phyloP scores from a whole-genome alignment of 2,797 vertebrate species.

The Neostethus bicornis region DNA sequence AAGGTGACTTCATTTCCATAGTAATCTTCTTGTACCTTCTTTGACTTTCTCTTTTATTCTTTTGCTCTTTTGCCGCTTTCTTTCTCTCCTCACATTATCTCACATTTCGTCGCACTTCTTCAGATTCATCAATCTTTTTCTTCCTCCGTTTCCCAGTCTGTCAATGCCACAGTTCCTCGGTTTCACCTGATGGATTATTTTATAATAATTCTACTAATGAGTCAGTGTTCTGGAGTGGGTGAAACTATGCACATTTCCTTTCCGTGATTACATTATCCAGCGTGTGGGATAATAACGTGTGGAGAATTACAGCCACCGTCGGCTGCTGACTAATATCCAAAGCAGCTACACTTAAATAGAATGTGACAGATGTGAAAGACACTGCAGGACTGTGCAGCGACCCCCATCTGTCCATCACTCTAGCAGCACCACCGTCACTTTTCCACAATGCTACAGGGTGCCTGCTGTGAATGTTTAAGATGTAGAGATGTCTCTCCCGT shows the following conservation, averaged over 20 bases:
- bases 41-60: conserved; percentile 27
- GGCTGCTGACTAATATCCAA: conserved; percentile 58
- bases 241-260: conserved; percentile 40
- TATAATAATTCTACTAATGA: conserved; percentile 58
- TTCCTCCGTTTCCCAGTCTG: conserved; percentile 1
- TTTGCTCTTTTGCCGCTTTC: conserved; percentile 24
- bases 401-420: conserved; percentile 75
- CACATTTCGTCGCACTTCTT: conserved; percentile 38
- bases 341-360: conserved; percentile 58
- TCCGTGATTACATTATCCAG: conserved; percentile 49
- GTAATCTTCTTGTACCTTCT: conserved; percentile 46
- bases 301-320: conserved; percentile 54
- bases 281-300: conserved; percentile 51
- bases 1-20: conserved; percentile 72
- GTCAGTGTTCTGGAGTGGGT: conserved; percentile 38
- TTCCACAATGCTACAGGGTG: conserved; percentile 67
- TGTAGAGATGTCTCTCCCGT: conserved; percentile 42
- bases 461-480: conserved; percentile 71
- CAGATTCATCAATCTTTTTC: conserved; percentile 46
- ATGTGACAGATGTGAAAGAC: conserved; percentile 74
- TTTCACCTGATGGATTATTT: conserved; percentile 57
- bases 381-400: conserved; percentile 63
- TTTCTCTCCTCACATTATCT: conserved; percentile 34
- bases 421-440: conserved; percentile 54
- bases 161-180: conserved; percentile 18